Base-by-base conservation (phyloP, 2,797 vertebrate genomes). In the Intellagama lesueurii region DNA sequence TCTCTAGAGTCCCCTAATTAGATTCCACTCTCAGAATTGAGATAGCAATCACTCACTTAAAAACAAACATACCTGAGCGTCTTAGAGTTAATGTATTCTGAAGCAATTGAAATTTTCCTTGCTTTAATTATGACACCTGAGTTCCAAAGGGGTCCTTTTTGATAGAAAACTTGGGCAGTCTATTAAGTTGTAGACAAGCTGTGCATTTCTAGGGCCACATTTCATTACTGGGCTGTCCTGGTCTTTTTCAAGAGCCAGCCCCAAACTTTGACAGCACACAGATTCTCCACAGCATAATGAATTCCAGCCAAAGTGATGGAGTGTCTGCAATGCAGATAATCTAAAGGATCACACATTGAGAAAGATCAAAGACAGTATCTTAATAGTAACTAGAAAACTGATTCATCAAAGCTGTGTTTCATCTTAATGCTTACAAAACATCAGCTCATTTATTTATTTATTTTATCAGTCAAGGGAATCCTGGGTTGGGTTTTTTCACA, bases 341-440 rank as follows among this genome's bases (percentile, higher is more conserved):
- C 60, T 80, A 19, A 86, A 28, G 76, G 44, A 91, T 93, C 35
- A 75, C 52, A 69, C 0, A 0, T n/a, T 90, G 70, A 68, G 19
- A 84, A 89, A 91, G 83, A 92, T 92, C 89, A 95, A 94, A 95
- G 86, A 0, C 5, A 76, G 69, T 75, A 1, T 80, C 83, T 94
- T 89, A 90, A 92, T 44, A 69, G 69, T 94, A 92, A 91, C 79
- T 80, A 81, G 77, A 60, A 78, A 70, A 88, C 16, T 84, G 40
- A 76, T 22, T 87, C 81, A 91, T 93, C 83, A 94, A 92, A 94
- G 73, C 24, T 86, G 86, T 90, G 28, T 91, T 94, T 91, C 87
- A 91, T 91, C 75, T 90, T 93, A 87, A 47, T 79, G 64, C 7
- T 81, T 90, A 44, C 11, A 90, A 91, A 94, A 70, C 22, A 87